phyloP scores from a whole-genome alignment of 2,113 vertebrate species.

The Neolamprologus hecqui region DNA sequence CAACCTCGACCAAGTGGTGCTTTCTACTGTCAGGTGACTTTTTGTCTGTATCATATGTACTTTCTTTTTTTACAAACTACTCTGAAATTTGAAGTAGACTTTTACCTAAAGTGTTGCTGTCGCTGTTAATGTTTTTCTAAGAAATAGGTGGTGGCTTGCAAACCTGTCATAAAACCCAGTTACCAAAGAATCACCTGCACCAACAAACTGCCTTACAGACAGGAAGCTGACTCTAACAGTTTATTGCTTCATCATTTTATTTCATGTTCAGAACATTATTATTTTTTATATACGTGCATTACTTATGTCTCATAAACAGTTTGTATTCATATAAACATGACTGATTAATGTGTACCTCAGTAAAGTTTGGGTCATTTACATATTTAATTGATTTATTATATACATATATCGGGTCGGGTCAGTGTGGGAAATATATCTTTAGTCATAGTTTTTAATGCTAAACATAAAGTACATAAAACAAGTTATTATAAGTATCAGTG shows the following conservation, averaged over 20 bases:
- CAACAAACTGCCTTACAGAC: neutral
- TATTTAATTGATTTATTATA: neutral
- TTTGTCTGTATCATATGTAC: neutral
- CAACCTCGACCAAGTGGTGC: neutral
- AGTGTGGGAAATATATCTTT: neutral
- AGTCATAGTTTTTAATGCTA: neutral
- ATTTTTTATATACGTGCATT: neutral
- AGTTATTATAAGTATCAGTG: neutral
- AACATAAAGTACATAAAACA: neutral
- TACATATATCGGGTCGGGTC: neutral
- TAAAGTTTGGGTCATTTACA: neutral
- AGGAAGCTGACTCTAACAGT: neutral
- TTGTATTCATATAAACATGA: neutral
- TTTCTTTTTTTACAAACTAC: neutral
- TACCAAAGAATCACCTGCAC: neutral
- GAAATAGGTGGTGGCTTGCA: neutral
- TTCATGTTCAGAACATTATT: neutral
- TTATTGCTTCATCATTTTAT: neutral
- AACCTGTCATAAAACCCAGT: neutral
- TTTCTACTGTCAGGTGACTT: neutral
- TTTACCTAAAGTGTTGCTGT: neutral
- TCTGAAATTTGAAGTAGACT: neutral
- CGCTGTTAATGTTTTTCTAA: fast-evolving
- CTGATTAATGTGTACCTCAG: neutral
- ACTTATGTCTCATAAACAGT: neutral